Evolutionary conservation across 2,113 vertebrate species (phyloP), one percentile per base, ranked within the genome.

Genomic region (Dasyurus viverrinus): DNA sequence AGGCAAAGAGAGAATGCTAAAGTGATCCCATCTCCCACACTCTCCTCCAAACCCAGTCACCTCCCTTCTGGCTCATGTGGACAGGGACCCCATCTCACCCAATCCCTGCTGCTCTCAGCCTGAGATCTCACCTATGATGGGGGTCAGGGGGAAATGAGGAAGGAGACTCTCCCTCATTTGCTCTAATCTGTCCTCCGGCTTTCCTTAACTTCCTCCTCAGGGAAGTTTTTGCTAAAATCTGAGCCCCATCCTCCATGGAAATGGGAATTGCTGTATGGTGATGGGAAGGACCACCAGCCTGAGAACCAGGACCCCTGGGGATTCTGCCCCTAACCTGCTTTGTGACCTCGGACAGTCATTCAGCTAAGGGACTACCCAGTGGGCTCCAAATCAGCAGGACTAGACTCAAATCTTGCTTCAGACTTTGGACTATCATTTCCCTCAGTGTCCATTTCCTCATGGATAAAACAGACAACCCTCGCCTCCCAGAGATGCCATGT

Each of bases 21-120:
- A 60, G 90, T 30, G 84, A 47, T 42, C 46, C 0, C 27, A 12
- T 14, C 76, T 90, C 12, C 19, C 19, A 53, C 48, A 48, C 90
- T n/a, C 42, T n/a, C 52, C 92, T 92, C 93, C 89, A 55, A 36
- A 60, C 89, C 84, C 53, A 60, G n/a, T 84, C 26, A 68, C 54
- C 91, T 89, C 30, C 55, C 84, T 94, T 90, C 27, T 89, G 89
- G 92, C 25, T 46, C 8, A 3, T 30, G 42, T 27, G 24, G 47
- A 50, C 24, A 27, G 9, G 26, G 12, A 27, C 26, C 47, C 48
- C n/a, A 16, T 22, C 68, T 76, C 14, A 5, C 36, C 68, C 42
- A 0, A n/a, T 8, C 19, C 36, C 19, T 47, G 89, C 89, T 48
- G 42, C 22, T 47, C 3, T 89, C 89, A 60, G 8, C 55, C 57